These are phyloP conservation scores for Pyrrhosoma nymphula DNA, from an alignment of 2,888 invertebrate species.

Conservation along the genomic window DNA sequence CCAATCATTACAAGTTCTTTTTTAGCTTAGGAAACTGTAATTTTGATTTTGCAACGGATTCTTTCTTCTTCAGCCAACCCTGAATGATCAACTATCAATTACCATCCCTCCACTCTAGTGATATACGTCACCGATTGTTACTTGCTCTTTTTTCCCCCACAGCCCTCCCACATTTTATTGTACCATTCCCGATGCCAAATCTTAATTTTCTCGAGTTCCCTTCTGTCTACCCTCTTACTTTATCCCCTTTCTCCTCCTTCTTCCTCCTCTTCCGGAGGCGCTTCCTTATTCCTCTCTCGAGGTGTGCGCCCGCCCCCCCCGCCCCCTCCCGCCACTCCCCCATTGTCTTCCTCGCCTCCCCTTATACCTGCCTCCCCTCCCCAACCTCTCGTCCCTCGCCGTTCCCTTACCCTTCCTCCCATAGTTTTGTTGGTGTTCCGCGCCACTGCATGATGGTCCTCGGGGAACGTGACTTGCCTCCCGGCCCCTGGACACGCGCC, in stretches of 20 bases:
- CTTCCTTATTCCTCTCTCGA: constrained; percentile 9
- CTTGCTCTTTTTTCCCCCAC: background rate
- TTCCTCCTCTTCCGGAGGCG: too few species aligned
- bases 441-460: constrained; percentile 61
- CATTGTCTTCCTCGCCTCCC: background rate
- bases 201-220: constrained; percentile 4
- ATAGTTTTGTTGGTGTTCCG: constrained; percentile 56
- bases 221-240: background rate
- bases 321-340: background rate
- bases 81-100: background rate
- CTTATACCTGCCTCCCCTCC: too few species aligned
- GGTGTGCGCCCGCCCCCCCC: background rate
- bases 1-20: too few species aligned
- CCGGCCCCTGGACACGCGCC: constrained; percentile 53
- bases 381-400: background rate
- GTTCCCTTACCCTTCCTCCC: background rate
- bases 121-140: background rate
- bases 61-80: too few species aligned
- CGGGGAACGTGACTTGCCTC: constrained; percentile 62
- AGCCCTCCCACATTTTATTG: background rate
- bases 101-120: background rate
- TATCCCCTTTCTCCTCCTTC: background rate
- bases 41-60: too few species aligned
- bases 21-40: too few species aligned
- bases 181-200: constrained; percentile 1